These are phyloP conservation scores for Latrodectus elegans DNA, from an alignment of 2,888 invertebrate species.

Conservation along the genomic window DNA sequence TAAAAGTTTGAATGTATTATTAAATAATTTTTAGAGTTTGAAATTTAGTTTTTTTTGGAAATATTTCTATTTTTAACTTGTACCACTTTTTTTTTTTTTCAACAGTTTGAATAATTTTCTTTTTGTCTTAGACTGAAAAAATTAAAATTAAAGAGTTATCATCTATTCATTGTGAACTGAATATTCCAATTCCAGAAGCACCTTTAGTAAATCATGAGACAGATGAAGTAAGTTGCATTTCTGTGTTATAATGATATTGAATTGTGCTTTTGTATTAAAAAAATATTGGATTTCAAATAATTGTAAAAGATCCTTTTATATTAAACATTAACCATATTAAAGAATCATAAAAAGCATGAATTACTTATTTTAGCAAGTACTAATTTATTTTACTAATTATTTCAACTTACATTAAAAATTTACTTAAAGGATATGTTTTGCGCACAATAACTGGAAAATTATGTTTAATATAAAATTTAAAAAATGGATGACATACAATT, in stretches of 20 bases:
- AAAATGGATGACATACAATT: too few species aligned
- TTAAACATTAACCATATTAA: too few species aligned
- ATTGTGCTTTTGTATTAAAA: neutral
- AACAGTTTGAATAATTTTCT: neutral
- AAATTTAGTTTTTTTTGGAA: too few species aligned
- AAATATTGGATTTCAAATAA: neutral
- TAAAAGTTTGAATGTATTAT: too few species aligned
- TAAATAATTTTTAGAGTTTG: too few species aligned
- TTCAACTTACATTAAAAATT: too few species aligned
- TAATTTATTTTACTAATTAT: too few species aligned
- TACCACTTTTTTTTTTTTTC: neutral
- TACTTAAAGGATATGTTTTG: too few species aligned
- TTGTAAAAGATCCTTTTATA: neutral
- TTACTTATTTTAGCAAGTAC: too few species aligned
- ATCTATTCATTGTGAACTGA: constrained; percentile 87
- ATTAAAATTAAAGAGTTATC: constrained; percentile 86
- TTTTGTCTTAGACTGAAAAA: constrained; percentile 79
- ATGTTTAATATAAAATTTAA: too few species aligned
- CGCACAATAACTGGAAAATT: too few species aligned
- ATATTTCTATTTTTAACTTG: neutral
- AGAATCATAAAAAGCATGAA: too few species aligned
- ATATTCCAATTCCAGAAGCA: constrained; percentile 92
- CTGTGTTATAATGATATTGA: neutral
- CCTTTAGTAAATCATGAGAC: constrained; percentile 71
- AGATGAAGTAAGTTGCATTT: constrained; percentile 48